Conservation (phyloP, 2,797 vertebrate genomes). For the Philypnodon macrostomus region DNA sequence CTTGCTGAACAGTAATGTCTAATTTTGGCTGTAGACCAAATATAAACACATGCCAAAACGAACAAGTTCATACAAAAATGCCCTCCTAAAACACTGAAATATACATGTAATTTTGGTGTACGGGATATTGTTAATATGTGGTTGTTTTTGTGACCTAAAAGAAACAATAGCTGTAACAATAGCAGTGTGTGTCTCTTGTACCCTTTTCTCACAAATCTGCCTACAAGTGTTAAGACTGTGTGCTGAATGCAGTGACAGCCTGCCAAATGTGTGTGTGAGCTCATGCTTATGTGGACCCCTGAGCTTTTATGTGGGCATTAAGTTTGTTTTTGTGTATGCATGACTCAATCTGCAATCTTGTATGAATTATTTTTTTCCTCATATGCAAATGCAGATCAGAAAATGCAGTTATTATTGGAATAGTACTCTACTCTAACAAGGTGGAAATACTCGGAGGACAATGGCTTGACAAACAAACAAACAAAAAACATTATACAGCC, state of each 20-base stretch:
- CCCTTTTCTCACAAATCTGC: slow-evolving; percentile 49
- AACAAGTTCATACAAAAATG: too few species aligned
- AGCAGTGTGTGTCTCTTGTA: slow-evolving; percentile 24
- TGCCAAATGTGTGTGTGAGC: slow-evolving; percentile 46
- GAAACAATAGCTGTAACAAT: slow-evolving; percentile 42
- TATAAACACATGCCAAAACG: too few species aligned
- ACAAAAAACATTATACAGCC: too few species aligned
- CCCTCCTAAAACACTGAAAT: too few species aligned
- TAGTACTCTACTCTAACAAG: too few species aligned
- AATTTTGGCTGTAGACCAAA: too few species aligned
- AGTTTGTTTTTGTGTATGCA: slow-evolving; percentile 41
- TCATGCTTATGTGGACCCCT: slow-evolving; percentile 42
- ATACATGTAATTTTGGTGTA: too few species aligned
- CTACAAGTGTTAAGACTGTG: slow-evolving; percentile 37
- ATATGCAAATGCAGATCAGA: slow-evolving; percentile 23
- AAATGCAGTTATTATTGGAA: slow-evolving; percentile 38
- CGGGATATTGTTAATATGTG: slow-evolving; percentile 43
- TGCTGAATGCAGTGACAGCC: slow-evolving; percentile 41
- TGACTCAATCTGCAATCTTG: slow-evolving; percentile 27
- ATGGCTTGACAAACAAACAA: too few species aligned
- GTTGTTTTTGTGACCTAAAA: slow-evolving; percentile 41
- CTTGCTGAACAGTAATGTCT: too few species aligned
- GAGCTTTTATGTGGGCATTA: slow-evolving; percentile 43
- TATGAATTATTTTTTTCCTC: slow-evolving; percentile 26
- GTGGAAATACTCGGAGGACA: too few species aligned